Evolutionary conservation across 2,888 invertebrate species (phyloP).

Genomic region (Caenorhabditis sp.): DNA sequence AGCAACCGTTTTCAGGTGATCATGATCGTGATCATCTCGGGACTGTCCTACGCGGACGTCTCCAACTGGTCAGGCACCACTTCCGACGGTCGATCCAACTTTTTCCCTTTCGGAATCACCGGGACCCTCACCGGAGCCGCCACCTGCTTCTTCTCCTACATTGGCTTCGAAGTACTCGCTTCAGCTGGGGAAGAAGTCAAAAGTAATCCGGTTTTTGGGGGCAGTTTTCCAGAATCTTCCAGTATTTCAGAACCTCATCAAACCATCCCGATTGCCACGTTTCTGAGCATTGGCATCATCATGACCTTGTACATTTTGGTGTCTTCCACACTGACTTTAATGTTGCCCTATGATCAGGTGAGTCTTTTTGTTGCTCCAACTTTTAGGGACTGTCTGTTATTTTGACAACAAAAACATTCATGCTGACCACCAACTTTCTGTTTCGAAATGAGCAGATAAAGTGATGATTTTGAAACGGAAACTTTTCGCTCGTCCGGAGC

Average conservation of each 20-base stretch:
- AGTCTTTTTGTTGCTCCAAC: constrained; percentile 8
- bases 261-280: constrained; percentile 67
- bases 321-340: constrained; percentile 60
- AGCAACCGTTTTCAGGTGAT: constrained; percentile 79
- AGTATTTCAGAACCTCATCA: constrained; percentile 61
- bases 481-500: too few relatives aligned
- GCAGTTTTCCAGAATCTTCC: not conserved
- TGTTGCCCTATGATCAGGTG: constrained; percentile 67
- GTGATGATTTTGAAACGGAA: too few relatives aligned
- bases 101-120: constrained; percentile 61
- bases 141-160: constrained; percentile 64
- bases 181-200: constrained; percentile 66
- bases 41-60: constrained; percentile 88
- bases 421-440: too few relatives aligned
- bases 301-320: constrained; percentile 63
- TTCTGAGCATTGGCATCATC: constrained; percentile 59
- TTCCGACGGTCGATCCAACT: constrained; percentile 52
- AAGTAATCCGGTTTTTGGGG: constrained; percentile 10
- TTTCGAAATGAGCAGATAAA: too few relatives aligned
- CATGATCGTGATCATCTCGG: constrained; percentile 82
- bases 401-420: too few relatives aligned
- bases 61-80: constrained; percentile 84
- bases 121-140: constrained; percentile 62
- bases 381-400: too few relatives aligned
- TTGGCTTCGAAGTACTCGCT: constrained; percentile 65